phyloP scores from a whole-genome alignment of 2,888 invertebrate species.

The Therioaphis trifolii region DNA sequence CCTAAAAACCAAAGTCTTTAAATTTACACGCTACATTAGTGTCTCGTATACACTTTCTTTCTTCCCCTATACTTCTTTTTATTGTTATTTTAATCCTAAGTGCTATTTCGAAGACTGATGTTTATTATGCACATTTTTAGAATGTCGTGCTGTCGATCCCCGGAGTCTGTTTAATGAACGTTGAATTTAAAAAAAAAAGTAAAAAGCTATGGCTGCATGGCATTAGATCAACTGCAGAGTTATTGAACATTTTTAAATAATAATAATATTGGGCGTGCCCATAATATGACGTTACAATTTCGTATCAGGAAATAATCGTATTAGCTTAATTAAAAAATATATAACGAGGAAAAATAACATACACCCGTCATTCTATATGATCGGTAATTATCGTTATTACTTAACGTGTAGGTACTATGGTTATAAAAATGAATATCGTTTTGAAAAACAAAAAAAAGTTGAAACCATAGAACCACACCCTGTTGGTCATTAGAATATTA shows the following conservation, averaged over 20 bases:
- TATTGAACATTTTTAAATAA: slow-evolving; percentile 62
- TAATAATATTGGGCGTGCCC: slow-evolving; percentile 59
- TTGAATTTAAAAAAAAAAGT: slow-evolving; percentile 55
- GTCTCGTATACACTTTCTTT: slow-evolving; percentile 49
- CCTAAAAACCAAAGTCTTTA: slow-evolving; percentile 61
- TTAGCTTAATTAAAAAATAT: slow-evolving; percentile 62
- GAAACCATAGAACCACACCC: slow-evolving; percentile 57
- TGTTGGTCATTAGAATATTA: slow-evolving; percentile 60
- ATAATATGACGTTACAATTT: slow-evolving; percentile 56
- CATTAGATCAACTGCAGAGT: slow-evolving; percentile 54
- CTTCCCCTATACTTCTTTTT: slow-evolving; percentile 42
- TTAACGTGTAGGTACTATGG: slow-evolving; percentile 33
- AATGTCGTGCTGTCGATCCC: slow-evolving; percentile 51
- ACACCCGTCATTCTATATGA: slow-evolving; percentile 59
- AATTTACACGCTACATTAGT: slow-evolving; percentile 63
- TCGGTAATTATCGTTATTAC: slow-evolving; percentile 62
- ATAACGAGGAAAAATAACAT: slow-evolving; percentile 45
- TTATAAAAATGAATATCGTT: slow-evolving; percentile 61
- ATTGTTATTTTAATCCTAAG: slow-evolving; percentile 62
- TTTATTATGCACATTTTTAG: slow-evolving; percentile 62
- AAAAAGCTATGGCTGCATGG: slow-evolving; percentile 30
- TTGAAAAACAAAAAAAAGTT: slow-evolving; percentile 36
- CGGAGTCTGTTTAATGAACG: slow-evolving; percentile 62
- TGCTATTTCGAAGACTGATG: slow-evolving; percentile 58
- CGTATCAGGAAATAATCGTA: slow-evolving; percentile 62